Evolutionary conservation across 2,888 invertebrate genomes (phyloP).

Genomic region (Digitonthophagus gazella): DNA sequence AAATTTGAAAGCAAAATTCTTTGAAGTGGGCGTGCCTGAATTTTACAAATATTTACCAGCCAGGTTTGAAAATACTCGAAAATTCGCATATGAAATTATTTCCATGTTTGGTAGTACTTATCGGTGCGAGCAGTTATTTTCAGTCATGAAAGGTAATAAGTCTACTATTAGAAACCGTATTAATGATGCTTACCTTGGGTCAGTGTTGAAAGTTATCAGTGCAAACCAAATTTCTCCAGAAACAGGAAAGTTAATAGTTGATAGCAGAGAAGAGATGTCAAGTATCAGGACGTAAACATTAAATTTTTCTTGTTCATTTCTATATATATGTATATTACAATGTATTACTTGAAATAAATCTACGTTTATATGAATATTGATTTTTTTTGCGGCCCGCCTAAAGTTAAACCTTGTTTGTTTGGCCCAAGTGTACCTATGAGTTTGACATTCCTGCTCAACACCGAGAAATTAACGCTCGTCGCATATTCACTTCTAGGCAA

Average conservation of each 20-base stretch:
- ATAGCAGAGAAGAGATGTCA: conserved; percentile 20
- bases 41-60: too few relatives aligned
- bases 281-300: conserved; percentile 20
- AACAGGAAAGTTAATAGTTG: conserved; percentile 17
- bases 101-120: conserved; percentile 8
- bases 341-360: neutral
- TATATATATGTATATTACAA: neutral
- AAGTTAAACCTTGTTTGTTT: neutral
- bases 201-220: conserved; percentile 19
- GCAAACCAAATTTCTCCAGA: conserved; percentile 17
- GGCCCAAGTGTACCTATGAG: neutral
- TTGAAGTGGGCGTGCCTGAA: conserved; percentile 20
- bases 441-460: neutral
- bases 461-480: too few relatives aligned
- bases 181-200: conserved; percentile 10
- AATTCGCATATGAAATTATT: neutral
- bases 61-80: conserved; percentile 7
- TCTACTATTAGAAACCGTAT: neutral
- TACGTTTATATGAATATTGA: conserved; percentile 14
- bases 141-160: conserved; percentile 2
- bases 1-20: conserved; percentile 28
- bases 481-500: too few relatives aligned
- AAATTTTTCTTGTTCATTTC: conserved; percentile 6
- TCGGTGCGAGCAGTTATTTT: conserved; percentile 2
- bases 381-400: conserved; percentile 3